These are phyloP conservation scores for Chlorops oryzae DNA, from an alignment of 1,140 invertebrate genomes.

Conservation along the genomic window DNA sequence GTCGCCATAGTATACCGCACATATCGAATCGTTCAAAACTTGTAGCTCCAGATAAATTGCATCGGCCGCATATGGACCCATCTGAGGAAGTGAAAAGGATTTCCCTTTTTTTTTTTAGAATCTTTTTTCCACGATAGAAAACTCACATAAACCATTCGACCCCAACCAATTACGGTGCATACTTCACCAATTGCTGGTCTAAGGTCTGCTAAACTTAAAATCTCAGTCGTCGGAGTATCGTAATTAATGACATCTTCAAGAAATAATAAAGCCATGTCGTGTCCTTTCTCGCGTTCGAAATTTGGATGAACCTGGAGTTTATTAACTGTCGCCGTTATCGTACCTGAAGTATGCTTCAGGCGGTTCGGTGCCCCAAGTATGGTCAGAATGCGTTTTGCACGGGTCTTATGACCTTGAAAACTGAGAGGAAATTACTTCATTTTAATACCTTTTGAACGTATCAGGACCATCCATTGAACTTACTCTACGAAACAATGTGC, in stretches of 20 bases:
- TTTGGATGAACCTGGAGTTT: constrained; percentile 9
- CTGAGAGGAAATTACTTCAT: neutral
- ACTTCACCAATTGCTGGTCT: neutral
- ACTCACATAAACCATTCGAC: constrained; percentile 19
- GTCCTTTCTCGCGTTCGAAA: neutral
- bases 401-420: neutral
- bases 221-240: constrained; percentile 3
- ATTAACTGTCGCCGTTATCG: constrained; percentile 1
- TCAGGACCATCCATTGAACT: neutral
- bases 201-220: neutral
- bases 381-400: constrained; percentile 5
- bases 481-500: constrained; percentile 19
- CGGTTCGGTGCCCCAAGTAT: constrained; percentile 13
- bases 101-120: no score
- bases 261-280: constrained; percentile 18
- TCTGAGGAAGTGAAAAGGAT: no score
- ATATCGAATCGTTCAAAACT: no score
- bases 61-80: no score
- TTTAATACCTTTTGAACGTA: no score
- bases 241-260: neutral
- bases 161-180: constrained; percentile 21
- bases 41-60: no score
- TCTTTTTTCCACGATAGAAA: no score
- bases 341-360: neutral
- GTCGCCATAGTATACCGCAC: no score